phyloP scores from a whole-genome alignment of 2,888 invertebrate species.

The Melinopterus prodromus region DNA sequence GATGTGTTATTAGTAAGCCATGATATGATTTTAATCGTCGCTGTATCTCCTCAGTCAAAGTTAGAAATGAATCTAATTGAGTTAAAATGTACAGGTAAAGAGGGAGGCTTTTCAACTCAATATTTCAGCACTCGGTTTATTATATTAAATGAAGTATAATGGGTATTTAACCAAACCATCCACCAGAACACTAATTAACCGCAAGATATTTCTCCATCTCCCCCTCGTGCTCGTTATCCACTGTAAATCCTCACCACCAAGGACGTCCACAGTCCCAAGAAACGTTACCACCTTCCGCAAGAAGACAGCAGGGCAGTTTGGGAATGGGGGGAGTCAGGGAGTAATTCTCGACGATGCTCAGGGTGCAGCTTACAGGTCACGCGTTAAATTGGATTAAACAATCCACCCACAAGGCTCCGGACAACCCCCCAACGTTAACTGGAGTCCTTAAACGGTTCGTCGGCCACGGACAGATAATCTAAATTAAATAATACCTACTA shows the following conservation, averaged over 20 bases:
- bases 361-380: constrained; percentile 53
- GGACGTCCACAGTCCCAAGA: background rate
- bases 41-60: too few species aligned
- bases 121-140: too few species aligned
- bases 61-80: too few species aligned
- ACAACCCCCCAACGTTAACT: constrained; percentile 52
- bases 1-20: too few species aligned
- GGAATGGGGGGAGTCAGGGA: background rate
- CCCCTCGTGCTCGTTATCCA: background rate
- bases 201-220: background rate
- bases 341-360: constrained; percentile 51
- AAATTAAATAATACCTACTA: constrained; percentile 57
- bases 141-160: too few species aligned
- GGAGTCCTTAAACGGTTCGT: constrained; percentile 51
- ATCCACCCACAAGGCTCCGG: constrained; percentile 49
- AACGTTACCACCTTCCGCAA: background rate
- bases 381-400: constrained; percentile 57
- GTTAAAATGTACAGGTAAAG: too few species aligned
- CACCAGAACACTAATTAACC: background rate
- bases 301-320: background rate
- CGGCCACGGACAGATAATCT: constrained; percentile 53
- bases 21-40: too few species aligned
- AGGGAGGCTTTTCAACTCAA: too few species aligned
- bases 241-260: background rate
- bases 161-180: too few species aligned